Conservation (phyloP, 2,113 vertebrate genomes). For the Chiloscyllium plagiosum region DNA sequence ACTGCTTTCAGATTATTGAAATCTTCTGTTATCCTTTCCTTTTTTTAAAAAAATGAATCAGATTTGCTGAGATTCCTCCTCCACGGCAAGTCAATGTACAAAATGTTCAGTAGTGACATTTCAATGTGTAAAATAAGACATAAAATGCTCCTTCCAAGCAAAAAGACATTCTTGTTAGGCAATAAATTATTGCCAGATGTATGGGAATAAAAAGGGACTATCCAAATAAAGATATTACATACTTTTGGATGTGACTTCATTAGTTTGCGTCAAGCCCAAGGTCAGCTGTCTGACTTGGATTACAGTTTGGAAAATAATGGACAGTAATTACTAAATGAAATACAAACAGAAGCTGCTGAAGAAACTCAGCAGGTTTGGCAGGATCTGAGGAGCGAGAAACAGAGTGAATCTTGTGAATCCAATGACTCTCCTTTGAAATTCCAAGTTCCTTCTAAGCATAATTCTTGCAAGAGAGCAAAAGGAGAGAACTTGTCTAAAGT, state of each 20-base stretch:
- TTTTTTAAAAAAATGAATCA: neutral
- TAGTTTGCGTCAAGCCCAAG: neutral
- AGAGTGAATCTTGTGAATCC: too few species aligned
- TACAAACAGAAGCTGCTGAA: too few species aligned
- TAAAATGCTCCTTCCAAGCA: neutral
- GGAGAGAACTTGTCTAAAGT: neutral
- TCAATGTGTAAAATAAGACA: neutral
- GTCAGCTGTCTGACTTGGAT: neutral
- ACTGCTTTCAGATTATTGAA: neutral
- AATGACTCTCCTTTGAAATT: too few species aligned
- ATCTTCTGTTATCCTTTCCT: neutral
- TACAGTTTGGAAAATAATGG: too few species aligned
- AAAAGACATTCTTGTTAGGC: neutral
- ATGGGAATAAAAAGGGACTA: neutral
- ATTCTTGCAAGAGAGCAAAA: neutral
- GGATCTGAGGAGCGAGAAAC: too few species aligned
- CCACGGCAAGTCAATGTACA: neutral
- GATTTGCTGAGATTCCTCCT: neutral
- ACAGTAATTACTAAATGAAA: too few species aligned
- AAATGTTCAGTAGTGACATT: neutral
- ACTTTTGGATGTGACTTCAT: neutral
- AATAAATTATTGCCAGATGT: neutral
- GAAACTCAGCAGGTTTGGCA: too few species aligned
- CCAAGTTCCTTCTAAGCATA: neutral
- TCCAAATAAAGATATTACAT: neutral